Base-by-base conservation (phyloP, 1,140 invertebrate genomes). In the Zelostemma sp. region DNA sequence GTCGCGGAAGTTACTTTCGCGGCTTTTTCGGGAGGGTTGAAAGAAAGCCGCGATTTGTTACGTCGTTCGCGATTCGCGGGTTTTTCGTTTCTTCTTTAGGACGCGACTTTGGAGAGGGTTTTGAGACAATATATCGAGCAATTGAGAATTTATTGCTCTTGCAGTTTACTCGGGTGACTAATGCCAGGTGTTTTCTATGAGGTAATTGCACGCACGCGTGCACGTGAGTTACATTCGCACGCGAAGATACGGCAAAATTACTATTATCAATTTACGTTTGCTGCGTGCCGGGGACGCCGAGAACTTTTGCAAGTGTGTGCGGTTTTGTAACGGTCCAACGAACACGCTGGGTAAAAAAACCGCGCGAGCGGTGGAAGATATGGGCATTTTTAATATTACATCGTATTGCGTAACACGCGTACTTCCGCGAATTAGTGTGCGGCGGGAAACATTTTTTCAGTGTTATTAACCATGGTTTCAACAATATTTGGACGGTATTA, bases 241-340 rank as follows among this genome's bases (percentile, higher is more conserved):
- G 67, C 60, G 64, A 67, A 60, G 54, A 50, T 46, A 46, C 49
- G 60, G 59, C 46, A 51, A 60, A 70, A 61, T 70, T 48, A 61
- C 61, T 70, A 53, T 64, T 70, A 64, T 70, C 56, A 57, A 47
- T 64, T 69, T 60, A 43, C 60, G 56, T 60, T 62, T 41, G 33
- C 11, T 18, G 8, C 14, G 19, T 19, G 1, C 18, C 15, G 59
- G 45, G 60, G 50, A 59, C 51, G 21, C 43, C 11, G 56, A n/a
- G n/a, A n/a, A n/a, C 35, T 19, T 53, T 41, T 43, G 33, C 43
- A n/a, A n/a, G n/a, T 64, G 60, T 69, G 45, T 63, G 18, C 14
- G 3, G 43, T 46, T 15, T 17, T 31, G 43, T 60, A 60, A 69
- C 60, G 50, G 60, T 64, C 60, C 56, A 69, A 63, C 33, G 11